Percentiles rank a stretch among this genome's conserved stretches.
These are phyloP conservation scores for Pseudomyrmex concolor DNA, from an alignment of 1,140 invertebrate species.

Conservation along the genomic window DNA sequence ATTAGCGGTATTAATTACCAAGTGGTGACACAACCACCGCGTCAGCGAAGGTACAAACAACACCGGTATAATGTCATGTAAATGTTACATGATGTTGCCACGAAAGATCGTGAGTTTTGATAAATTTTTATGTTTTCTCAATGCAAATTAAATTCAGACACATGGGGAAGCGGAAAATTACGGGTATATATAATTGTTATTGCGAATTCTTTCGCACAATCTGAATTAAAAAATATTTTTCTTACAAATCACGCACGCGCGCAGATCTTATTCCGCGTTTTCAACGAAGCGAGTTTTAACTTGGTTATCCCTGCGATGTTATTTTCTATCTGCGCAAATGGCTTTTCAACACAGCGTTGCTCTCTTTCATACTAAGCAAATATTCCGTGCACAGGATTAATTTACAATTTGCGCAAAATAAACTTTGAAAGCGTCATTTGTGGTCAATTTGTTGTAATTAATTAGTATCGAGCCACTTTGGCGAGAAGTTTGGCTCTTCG, in stretches of 20 bases:
- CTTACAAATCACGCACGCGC: neutral
- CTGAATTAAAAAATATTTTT: conserved; percentile 46
- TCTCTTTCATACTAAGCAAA: neutral
- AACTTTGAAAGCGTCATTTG: neutral
- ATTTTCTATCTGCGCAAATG: conserved; percentile 1
- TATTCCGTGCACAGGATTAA: neutral
- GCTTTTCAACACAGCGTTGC: conserved; percentile 5
- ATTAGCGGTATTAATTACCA: conserved; percentile 53
- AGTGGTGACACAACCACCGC: neutral
- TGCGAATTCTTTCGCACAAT: neutral
- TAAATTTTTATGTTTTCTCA: conserved; percentile 46
- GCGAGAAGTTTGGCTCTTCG: neutral
- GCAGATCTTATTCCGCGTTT: conserved; percentile 29
- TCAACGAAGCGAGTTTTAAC: neutral
- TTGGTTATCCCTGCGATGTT: neutral
- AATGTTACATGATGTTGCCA: conserved; percentile 12
- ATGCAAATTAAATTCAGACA: conserved; percentile 30
- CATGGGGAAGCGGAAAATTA: neutral
- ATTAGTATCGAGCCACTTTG: neutral
- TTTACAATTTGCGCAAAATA: neutral
- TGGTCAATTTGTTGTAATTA: neutral
- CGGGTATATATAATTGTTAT: conserved; percentile 18
- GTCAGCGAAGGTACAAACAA: conserved; percentile 13
- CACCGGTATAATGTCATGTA: conserved; percentile 11
- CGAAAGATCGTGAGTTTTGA: neutral